Evolutionary conservation across 2,113 vertebrate species (phyloP).

Genomic region (Poeciliopsis prolifica): DNA sequence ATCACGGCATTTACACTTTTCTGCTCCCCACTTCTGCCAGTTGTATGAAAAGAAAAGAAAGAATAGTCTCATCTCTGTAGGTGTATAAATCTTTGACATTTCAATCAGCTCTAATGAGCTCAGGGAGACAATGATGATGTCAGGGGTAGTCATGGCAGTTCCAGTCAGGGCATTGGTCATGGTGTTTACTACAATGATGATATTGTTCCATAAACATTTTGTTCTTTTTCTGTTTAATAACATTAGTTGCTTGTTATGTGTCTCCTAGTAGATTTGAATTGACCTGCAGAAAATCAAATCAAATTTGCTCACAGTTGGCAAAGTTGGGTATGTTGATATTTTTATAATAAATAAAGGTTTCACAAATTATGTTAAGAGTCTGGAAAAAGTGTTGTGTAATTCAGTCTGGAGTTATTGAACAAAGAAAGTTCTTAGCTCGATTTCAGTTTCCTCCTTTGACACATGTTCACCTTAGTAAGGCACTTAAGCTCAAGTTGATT

Average conservation of each 20-base stretch:
- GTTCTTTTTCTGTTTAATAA: no score
- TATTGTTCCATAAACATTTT: no score
- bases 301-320: not conserved
- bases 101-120: slow-evolving; percentile 30
- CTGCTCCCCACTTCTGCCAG: slow-evolving; percentile 43
- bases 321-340: not conserved
- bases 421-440: no score
- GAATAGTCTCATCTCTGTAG: slow-evolving; percentile 54
- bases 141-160: slow-evolving; percentile 41
- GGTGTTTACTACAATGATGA: slow-evolving; percentile 18
- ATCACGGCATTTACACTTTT: slow-evolving; percentile 56
- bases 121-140: slow-evolving; percentile 24
- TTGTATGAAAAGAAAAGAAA: not conserved
- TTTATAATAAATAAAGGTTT: not conserved
- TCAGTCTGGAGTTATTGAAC: not conserved
- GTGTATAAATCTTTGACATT: slow-evolving; percentile 41
- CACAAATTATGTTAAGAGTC: not conserved
- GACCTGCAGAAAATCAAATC: not conserved
- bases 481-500: no score
- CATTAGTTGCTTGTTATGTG: no score
- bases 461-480: no score
- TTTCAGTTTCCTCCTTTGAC: no score
- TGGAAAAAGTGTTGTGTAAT: not conserved
- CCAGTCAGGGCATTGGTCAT: not conserved
- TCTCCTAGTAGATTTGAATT: not conserved